Conservation (phyloP, 2,797 vertebrate genomes). For the Euphonia xanthogaster region DNA sequence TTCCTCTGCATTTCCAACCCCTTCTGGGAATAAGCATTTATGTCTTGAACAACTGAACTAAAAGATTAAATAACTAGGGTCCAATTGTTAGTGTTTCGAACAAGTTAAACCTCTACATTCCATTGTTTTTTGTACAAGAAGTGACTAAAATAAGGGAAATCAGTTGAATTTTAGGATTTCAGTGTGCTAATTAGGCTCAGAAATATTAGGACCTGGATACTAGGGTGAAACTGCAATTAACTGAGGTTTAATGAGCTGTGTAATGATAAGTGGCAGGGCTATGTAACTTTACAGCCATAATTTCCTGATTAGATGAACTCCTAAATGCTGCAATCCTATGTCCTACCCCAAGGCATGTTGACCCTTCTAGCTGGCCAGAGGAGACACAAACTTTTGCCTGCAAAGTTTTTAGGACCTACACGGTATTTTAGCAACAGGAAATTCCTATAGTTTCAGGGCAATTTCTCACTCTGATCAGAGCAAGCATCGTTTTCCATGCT, state of each 20-base stretch:
- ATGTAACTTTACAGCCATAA: conserved; percentile 74
- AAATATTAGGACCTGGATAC: conserved; percentile 55
- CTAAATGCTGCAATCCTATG: conserved; percentile 14
- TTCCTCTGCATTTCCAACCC: background rate
- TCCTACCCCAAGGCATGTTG: conserved; percentile 18
- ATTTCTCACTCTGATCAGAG: conserved; percentile 5
- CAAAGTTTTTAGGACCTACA: background rate
- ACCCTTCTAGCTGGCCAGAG: conserved; percentile 39
- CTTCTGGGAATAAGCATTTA: conserved; percentile 8
- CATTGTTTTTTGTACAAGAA: background rate
- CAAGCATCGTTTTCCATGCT: background rate
- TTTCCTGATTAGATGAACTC: conserved; percentile 78
- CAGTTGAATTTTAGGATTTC: conserved; percentile 35
- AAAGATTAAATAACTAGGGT: background rate
- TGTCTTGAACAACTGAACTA: background rate
- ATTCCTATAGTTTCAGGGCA: conserved; percentile 10
- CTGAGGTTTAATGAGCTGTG: conserved; percentile 77
- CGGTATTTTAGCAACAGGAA: background rate
- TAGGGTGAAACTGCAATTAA: conserved; percentile 73
- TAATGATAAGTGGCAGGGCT: conserved; percentile 75
- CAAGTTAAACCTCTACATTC: background rate
- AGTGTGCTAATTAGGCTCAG: conserved; percentile 35
- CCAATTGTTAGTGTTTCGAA: background rate
- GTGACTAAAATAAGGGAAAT: conserved; percentile 31
- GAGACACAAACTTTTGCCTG: background rate